Conservation (phyloP, 1,140 invertebrate species). For the Chionoecetes opilio region DNA sequence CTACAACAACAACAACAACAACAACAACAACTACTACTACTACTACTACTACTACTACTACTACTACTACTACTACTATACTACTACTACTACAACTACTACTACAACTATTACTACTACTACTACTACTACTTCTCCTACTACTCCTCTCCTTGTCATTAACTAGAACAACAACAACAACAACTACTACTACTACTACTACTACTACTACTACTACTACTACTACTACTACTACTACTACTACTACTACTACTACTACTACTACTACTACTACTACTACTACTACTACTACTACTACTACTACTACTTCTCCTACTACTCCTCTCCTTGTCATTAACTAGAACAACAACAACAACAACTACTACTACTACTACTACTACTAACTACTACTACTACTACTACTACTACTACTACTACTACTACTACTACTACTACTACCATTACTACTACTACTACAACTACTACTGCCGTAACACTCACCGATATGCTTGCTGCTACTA, state of each 20-base stretch:
- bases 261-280: neutral
- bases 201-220: neutral
- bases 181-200: no score
- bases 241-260: conserved; percentile 7
- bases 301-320: neutral
- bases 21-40: neutral
- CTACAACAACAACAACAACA: no score
- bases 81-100: no score
- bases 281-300: neutral
- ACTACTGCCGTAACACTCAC: neutral
- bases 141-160: neutral
- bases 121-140: neutral
- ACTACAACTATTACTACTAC: neutral
- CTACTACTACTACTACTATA: no score
- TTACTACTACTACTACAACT: neutral
- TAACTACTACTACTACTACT: no score
- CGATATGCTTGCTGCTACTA: neutral
- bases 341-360: neutral
- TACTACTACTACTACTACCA: conserved; percentile 13
- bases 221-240: conserved; percentile 19
- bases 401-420: neutral
- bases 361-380: neutral
- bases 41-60: neutral
- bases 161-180: neutral
- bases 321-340: neutral